Conservation (phyloP, 2,888 invertebrate genomes). For the Mesorhabditis sp. region DNA sequence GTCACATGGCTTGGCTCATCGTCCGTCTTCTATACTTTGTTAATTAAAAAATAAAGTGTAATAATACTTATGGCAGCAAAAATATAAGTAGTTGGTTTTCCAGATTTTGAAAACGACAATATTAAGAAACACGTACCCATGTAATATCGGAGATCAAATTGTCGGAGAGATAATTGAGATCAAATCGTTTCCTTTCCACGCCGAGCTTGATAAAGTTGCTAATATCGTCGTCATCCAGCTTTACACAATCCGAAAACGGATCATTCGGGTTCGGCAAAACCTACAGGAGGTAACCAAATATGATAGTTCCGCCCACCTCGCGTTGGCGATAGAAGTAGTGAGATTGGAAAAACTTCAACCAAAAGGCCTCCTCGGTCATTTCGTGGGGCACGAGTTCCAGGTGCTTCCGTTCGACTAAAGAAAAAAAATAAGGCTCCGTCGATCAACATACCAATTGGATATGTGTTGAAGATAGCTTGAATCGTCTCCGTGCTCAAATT, state of each 20-base stretch:
- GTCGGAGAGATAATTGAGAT: slow-evolving; percentile 34
- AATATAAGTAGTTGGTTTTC: background rate
- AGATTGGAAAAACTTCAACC: slow-evolving; percentile 98
- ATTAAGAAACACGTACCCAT: slow-evolving; percentile 14
- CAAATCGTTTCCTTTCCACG: slow-evolving; percentile 32
- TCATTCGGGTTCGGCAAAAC: slow-evolving; percentile 70
- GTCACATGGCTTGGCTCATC: slow-evolving; percentile 13
- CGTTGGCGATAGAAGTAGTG: slow-evolving; percentile 83
- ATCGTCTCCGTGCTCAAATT: slow-evolving; percentile 94
- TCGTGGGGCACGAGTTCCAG: slow-evolving; percentile 90
- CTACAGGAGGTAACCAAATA: slow-evolving; percentile 7
- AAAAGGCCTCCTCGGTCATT: slow-evolving; percentile 92
- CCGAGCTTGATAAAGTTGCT: slow-evolving; percentile 24
- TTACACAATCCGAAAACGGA: slow-evolving; percentile 93
- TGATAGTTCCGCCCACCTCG: slow-evolving; percentile 60
- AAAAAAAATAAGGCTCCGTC: slow-evolving; percentile 4
- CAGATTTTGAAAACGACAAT: background rate
- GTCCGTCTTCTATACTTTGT: background rate
- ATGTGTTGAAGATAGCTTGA: slow-evolving; percentile 96
- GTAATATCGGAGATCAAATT: slow-evolving; percentile 23
- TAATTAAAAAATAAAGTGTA: background rate
- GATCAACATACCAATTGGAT: slow-evolving; percentile 72
- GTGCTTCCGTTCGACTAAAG: slow-evolving; percentile 84
- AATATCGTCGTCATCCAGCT: slow-evolving; percentile 78
- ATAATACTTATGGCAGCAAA: background rate